A percentile compares a stretch with the other conserved stretches of the same genome.
Conservation (phyloP, 2,888 invertebrate species). For the Lochmaea capreae region DNA sequence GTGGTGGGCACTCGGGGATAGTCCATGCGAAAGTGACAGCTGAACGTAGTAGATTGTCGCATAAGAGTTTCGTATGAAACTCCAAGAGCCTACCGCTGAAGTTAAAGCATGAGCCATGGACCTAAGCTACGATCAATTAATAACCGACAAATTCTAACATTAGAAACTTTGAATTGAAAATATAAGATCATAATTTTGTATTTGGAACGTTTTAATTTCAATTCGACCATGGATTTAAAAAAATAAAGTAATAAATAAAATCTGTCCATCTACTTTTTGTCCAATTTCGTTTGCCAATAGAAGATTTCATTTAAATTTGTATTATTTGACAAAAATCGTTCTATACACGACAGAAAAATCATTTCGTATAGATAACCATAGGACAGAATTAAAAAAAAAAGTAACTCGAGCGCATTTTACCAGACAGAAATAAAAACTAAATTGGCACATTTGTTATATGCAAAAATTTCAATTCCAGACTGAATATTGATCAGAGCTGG, state of each 20-base stretch:
- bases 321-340: slow-evolving; percentile 25
- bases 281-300: slow-evolving; percentile 15
- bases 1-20: too few species aligned
- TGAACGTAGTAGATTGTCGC: too few species aligned
- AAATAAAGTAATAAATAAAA: background rate
- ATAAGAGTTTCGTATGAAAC: too few species aligned
- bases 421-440: slow-evolving; percentile 46
- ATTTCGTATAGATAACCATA: slow-evolving; percentile 35
- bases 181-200: too few species aligned
- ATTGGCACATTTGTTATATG: slow-evolving; percentile 47
- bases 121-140: too few species aligned
- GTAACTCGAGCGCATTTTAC: slow-evolving; percentile 29
- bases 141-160: too few species aligned
- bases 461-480: slow-evolving; percentile 49
- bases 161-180: too few species aligned
- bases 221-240: background rate
- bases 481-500: slow-evolving; percentile 41
- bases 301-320: slow-evolving; percentile 26
- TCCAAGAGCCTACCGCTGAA: too few species aligned
- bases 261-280: background rate
- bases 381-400: slow-evolving; percentile 25
- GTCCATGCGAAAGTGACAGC: too few species aligned
- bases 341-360: slow-evolving; percentile 32
- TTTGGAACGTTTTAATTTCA: too few species aligned
- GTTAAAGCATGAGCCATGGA: too few species aligned